Evolutionary conservation across 2,113 vertebrate genomes (phyloP).

Genomic region (Clarias gariepinus): DNA sequence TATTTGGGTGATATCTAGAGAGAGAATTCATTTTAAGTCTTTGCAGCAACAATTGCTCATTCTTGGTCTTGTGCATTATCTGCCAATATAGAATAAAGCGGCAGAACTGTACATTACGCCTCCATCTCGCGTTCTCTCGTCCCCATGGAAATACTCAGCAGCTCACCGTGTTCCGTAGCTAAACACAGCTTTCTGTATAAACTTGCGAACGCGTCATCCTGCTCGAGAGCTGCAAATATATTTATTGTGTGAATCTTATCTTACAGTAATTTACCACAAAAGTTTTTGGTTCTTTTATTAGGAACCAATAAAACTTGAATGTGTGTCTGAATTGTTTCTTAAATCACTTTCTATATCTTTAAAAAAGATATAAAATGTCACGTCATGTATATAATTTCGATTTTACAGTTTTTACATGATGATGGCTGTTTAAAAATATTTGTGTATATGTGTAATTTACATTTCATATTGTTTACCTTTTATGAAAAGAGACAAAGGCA

Average conservation of each 20-base stretch:
- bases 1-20: conserved; percentile 1
- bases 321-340: background rate
- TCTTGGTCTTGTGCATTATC: conserved; percentile 1
- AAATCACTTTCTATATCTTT: background rate
- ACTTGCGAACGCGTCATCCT: background rate
- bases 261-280: background rate
- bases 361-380: background rate
- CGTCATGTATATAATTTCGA: background rate
- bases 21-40: background rate
- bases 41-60: background rate
- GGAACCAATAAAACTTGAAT: background rate
- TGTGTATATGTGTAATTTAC: conserved; percentile 14
- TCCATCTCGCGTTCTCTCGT: background rate
- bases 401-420: background rate
- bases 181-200: background rate
- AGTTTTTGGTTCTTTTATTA: background rate
- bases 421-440: background rate
- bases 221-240: background rate
- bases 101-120: background rate
- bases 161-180: background rate
- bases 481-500: conserved; percentile 37
- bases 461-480: conserved; percentile 25
- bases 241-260: background rate
- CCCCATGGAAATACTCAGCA: conserved; percentile 2
- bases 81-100: background rate